phyloP scores from a whole-genome alignment of 1,140 invertebrate genomes.

The Pseudomyrmex sp. region DNA sequence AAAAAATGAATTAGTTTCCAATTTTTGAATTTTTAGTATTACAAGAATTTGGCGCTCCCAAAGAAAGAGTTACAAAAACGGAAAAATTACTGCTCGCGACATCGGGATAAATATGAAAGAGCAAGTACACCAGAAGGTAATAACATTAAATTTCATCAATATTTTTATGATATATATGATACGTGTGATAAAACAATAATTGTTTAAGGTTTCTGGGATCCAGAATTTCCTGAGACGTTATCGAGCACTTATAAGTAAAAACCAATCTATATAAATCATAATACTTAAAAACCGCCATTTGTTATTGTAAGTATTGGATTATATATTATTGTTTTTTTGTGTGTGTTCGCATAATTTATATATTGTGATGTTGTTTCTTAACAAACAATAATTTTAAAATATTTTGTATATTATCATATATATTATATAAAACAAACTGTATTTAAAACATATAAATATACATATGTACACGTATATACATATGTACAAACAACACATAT shows the following conservation, averaged over 20 bases:
- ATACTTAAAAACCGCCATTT: not conserved
- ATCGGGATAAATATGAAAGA: constrained; percentile 80
- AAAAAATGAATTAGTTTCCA: not conserved
- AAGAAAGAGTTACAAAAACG: constrained; percentile 78
- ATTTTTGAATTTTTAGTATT: constrained; percentile 81
- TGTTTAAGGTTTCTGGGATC: constrained; percentile 82
- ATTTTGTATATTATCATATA: not conserved
- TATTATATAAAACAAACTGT: not conserved
- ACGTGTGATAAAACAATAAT: constrained; percentile 7
- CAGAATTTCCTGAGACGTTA: constrained; percentile 75
- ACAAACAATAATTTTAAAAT: too few species aligned
- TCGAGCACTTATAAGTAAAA: constrained; percentile 26
- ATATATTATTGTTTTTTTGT: not conserved
- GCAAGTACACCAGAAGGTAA: constrained; percentile 82
- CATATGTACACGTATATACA: not conserved
- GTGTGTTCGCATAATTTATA: not conserved
- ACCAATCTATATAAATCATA: not conserved
- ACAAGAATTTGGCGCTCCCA: constrained; percentile 76
- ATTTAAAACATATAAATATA: constrained; percentile 7
- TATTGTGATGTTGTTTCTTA: too few species aligned
- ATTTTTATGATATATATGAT: not conserved
- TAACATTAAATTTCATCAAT: constrained; percentile 30
- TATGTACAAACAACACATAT: not conserved
- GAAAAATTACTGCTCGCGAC: constrained; percentile 84
- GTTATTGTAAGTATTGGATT: not conserved